Base-by-base conservation (phyloP, 2,113 vertebrate species). In the Mobula hypostoma region DNA sequence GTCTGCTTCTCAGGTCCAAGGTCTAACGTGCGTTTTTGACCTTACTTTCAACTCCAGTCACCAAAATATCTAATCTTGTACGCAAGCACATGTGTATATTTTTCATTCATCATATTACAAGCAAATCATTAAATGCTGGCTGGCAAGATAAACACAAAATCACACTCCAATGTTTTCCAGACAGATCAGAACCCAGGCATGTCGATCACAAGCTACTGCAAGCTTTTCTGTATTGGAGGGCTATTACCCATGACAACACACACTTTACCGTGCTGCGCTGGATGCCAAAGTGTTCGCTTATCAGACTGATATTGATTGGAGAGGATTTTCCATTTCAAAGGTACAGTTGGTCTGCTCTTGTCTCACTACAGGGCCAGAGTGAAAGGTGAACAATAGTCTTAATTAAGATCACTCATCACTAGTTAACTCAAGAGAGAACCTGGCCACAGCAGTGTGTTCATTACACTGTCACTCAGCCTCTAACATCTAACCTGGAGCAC, bases 361-460 rank as follows among this genome's bases (percentile, higher is more conserved):
- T 36, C 90, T 93, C 32, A 70, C 63, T 93, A 68, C 27, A 48
- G 66, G 68, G 91, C 24, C 32, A 74, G 36, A 48, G 56, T 76
- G 91, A 93, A 93, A 74, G 91, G 36, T 74, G 68, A 76, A 93
- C 91, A 93, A 93, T 74, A 56, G 68, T 7, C 70, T 40, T 93
- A 93, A 93, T 93, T 76, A 93, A 90, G 27, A 74, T 93, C 91
- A 36, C 70, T 93, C 91, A 76, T 8, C 91, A 76, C 91, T 29
- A 27, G 29, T 66, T 90, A 90, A 90, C 61, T 66, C 32, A 90
- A 90, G 63, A n/a, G 85, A 66, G 66, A 90, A 88, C 4, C 61
- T 66, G 27, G 63, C 85, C 85, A 61, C 85, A 14, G 29, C 4
- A 66, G 27, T 66, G 61, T 32, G 63, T 14, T 90, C 66, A 66